Evolutionary conservation across 2,113 vertebrate genomes (phyloP).

Genomic region (Urocolius indicus): DNA sequence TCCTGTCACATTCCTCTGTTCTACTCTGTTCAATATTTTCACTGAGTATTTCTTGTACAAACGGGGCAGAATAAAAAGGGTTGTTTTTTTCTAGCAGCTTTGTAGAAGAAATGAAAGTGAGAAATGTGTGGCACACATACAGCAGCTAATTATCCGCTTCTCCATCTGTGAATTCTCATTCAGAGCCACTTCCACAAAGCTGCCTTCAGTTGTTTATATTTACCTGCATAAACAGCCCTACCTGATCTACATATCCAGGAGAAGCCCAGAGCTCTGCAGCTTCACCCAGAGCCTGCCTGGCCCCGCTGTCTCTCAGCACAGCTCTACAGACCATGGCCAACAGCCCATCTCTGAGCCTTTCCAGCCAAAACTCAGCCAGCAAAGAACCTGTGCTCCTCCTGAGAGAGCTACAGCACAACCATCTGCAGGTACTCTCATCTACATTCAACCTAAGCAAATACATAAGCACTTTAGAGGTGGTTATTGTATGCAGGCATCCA

Average conservation of each 20-base stretch:
- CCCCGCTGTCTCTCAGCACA: no score
- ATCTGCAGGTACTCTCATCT: accelerated
- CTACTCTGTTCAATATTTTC: background rate
- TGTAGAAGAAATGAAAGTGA: background rate
- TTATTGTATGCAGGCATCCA: background rate
- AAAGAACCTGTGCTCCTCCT: accelerated
- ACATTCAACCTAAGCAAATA: background rate
- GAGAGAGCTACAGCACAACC: accelerated
- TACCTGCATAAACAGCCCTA: background rate
- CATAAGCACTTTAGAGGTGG: background rate
- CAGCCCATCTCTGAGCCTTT: no score
- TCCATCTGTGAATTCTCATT: background rate
- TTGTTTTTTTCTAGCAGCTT: background rate
- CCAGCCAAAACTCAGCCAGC: background rate
- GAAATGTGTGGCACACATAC: background rate
- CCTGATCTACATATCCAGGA: background rate
- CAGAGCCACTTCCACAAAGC: background rate
- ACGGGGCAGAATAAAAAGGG: background rate
- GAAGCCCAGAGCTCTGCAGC: background rate
- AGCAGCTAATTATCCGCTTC: background rate
- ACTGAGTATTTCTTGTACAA: background rate
- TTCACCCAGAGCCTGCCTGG: no score
- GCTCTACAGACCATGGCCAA: no score
- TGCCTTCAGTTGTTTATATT: background rate
- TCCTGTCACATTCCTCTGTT: background rate